Conservation (phyloP, 1,140 invertebrate species). For the Popillia japonica region DNA sequence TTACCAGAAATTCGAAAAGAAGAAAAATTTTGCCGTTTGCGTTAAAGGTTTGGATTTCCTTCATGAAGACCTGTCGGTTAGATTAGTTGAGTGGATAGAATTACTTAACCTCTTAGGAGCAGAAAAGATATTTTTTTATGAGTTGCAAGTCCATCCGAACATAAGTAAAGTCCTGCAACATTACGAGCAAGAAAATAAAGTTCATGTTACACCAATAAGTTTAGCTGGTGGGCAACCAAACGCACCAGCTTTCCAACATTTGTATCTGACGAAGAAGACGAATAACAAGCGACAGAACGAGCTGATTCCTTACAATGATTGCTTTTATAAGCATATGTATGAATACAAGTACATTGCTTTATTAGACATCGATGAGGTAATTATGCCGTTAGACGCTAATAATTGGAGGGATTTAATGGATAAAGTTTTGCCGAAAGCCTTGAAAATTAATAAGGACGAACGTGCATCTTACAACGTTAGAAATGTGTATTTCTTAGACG, state of each 20-base stretch:
- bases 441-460: constrained; percentile 75
- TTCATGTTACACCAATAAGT: constrained; percentile 86
- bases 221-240: constrained; percentile 92
- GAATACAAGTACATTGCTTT: constrained; percentile 89
- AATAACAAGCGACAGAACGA: constrained; percentile 95
- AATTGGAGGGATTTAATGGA: constrained; percentile 84
- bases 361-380: constrained; percentile 93
- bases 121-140: constrained; percentile 92
- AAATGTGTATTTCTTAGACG: constrained; percentile 95
- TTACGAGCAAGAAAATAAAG: constrained; percentile 78
- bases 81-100: constrained; percentile 96
- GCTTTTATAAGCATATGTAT: constrained; percentile 92
- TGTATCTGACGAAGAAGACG: constrained; percentile 88
- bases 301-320: constrained; percentile 96
- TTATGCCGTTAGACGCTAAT: constrained; percentile 83
- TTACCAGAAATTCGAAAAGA: constrained; percentile 75
- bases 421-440: constrained; percentile 72
- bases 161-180: constrained; percentile 87
- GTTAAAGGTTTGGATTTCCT: constrained; percentile 94
- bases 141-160: constrained; percentile 90
- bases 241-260: constrained; percentile 84
- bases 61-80: constrained; percentile 88
- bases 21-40: constrained; percentile 90
- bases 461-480: constrained; percentile 86
- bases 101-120: constrained; percentile 85